Evolutionary conservation across 1,140 invertebrate species (phyloP), one percentile per base, ranked within the genome.

Genomic region (Callitettix versicolor): DNA sequence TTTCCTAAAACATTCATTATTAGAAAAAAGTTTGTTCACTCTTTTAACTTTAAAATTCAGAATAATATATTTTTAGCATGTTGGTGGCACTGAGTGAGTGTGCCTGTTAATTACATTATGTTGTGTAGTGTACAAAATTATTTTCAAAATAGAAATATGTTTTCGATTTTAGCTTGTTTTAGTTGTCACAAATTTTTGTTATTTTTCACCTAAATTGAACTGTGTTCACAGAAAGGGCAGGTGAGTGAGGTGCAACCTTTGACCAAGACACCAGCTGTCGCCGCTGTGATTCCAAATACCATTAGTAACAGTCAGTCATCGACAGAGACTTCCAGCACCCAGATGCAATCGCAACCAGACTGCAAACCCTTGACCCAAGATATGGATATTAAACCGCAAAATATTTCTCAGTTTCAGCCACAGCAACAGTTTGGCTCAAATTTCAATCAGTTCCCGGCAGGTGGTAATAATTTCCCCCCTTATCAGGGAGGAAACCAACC

Each of bases 351-450:
- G 7, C 11, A 5, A 7, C 14, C 26, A 4, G 30, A 30, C 9
- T 30, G 26, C 9, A 30, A 30, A 30, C 26, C 26, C 9, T 30
- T 36, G 48, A 26, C 22, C 2, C 24, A 30, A 14, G 30, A 38
- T 11, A 2, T 44, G 57, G 57, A n/a, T 59, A 59, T 56, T 58
- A 56, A 51, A 47, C 42, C 56, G 54, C 57, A 7, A 36, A 26
- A 43, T 68, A 67, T 41, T 66, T 67, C 15, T 62, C 67, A 5
- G 72, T 30, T 30, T 30, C 26, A 30, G 26, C 26, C 3, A 30
- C 12, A 40, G 3, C 38, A 40, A 14, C 14, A 3, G 14, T 40
- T 6, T 40, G 38, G 17, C 38, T 17, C 38, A 40, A 40, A 49
- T 14, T 26, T 49, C 24, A 49, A 49, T 49, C 47, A 49, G 47